These are phyloP conservation scores for Lasioglossum malachurum DNA, from an alignment of 2,888 invertebrate genomes.

Conservation along the genomic window DNA sequence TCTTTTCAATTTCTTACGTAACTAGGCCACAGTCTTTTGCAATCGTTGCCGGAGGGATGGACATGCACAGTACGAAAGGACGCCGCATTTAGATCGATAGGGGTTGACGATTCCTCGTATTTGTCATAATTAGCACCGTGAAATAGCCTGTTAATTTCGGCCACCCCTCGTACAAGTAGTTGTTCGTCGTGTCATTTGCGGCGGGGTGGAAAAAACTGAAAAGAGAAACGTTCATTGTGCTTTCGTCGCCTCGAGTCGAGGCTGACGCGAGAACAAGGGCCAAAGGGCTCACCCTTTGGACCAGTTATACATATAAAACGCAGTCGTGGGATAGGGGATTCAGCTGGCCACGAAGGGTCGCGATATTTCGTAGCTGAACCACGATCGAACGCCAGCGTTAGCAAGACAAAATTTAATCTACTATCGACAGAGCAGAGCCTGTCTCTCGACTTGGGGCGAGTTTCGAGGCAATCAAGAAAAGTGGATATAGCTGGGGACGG, in stretches of 20 bases:
- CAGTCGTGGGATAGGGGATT: slow-evolving; percentile 13
- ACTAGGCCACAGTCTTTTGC: slow-evolving; percentile 5
- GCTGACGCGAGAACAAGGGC: slow-evolving; percentile 22
- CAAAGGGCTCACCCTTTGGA: slow-evolving; percentile 40
- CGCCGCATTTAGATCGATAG: background rate
- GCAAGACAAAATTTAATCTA: slow-evolving; percentile 43
- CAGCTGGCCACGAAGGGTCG: slow-evolving; percentile 54
- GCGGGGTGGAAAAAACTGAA: background rate
- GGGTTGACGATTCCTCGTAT: slow-evolving; percentile 45
- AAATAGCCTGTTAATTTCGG: slow-evolving; percentile 72
- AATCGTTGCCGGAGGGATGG: background rate
- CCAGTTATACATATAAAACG: background rate
- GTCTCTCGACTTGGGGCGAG: background rate
- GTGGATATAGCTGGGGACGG: background rate
- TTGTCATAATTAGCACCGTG: slow-evolving; percentile 73
- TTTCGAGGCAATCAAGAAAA: slow-evolving; percentile 22
- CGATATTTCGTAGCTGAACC: slow-evolving; percentile 31
- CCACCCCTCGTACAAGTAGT: slow-evolving; percentile 22
- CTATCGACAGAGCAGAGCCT: slow-evolving; percentile 16
- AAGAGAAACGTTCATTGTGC: slow-evolving; percentile 37
- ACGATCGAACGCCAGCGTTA: slow-evolving; percentile 24
- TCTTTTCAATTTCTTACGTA: slow-evolving; percentile 32
- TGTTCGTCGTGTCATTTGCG: slow-evolving; percentile 17
- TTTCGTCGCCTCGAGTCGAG: slow-evolving; percentile 28
- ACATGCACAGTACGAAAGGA: background rate